phyloP scores from a whole-genome alignment of 30 jellyfish, hydroid and myxozoan genomes.

The Chrysaora quinquecirrha region DNA sequence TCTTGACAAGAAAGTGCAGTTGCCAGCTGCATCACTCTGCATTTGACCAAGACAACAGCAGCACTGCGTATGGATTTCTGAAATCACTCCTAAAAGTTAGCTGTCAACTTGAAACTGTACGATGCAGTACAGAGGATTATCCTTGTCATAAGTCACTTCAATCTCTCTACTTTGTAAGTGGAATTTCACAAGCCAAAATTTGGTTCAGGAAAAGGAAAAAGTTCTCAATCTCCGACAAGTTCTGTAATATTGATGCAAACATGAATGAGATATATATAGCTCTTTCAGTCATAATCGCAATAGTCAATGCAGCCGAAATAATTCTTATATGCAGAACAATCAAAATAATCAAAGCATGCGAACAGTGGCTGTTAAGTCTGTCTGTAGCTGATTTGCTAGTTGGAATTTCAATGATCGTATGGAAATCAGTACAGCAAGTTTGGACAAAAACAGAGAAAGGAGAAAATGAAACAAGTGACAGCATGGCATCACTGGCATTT shows the following conservation, averaged over 20 bases:
- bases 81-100: no score
- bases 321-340: background rate
- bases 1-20: no score
- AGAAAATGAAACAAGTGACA: background rate
- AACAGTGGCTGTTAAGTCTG: background rate
- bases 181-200: background rate
- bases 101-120: no score
- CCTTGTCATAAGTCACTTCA: no score
- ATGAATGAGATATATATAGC: background rate
- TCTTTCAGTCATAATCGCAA: background rate
- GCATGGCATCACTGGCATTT: background rate
- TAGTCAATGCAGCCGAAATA: background rate
- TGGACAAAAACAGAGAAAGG: background rate
- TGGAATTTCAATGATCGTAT: background rate
- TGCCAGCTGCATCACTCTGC: no score
- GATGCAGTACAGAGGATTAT: no score
- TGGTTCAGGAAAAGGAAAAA: background rate
- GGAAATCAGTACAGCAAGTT: background rate
- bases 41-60: no score
- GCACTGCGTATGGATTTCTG: no score
- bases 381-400: background rate
- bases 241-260: background rate
- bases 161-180: no score
- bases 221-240: background rate
- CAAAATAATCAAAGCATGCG: background rate